Base-by-base conservation (phyloP, 2,888 invertebrate species). In the Chydorus sphaericus region DNA sequence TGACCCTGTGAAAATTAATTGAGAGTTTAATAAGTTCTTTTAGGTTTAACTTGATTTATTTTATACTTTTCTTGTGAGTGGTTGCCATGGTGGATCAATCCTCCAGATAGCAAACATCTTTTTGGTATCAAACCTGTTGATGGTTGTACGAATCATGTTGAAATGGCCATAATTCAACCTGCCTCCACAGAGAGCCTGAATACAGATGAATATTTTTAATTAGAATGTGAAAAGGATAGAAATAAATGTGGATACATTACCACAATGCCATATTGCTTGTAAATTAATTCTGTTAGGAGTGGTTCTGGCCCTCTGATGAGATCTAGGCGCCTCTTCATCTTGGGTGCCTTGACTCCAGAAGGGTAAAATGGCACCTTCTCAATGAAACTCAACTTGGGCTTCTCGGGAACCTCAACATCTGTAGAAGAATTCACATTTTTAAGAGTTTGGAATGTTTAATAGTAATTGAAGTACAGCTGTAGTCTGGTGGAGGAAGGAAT, bases 81-180 rank as follows among this genome's bases (percentile, higher is more conserved):
- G 87, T 65, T 96, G 92, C 97, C 97, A 99, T 0, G 96, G 94
- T 0, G 90, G 75, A 64, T 92, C 91, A 0, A 98, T 74, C 63
- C 98, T 76, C 94, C 96, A 99, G 30, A 90, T 74, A 0, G 93
- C 91, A 76, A 96, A 99, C 83, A 88, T 89, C 63, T 80, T 78
- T 60, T 76, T 79, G 20, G 77, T 70, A 63, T 93, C 83, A 65
- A 97, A 77, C 51, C 85, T 77, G 56, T 85, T 83, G 29, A 96
- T 70, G 1, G 75, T 73, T 36, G 84, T 70, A 67, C 97, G 82
- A 28, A 90, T 77, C 83, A 90, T 84, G 73, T 97, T 94, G 68
- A 88, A 82, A 69, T 96, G 93, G 48, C 82, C 81, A 68, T 75
- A 76, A 58, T 75, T 77, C 62, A 97, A 65, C 61, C 89, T 77